A percentile compares a stretch with the other conserved stretches of the same genome.
These are phyloP conservation scores for Chloebia gouldiae DNA, from an alignment of 2,113 vertebrate genomes.

Conservation along the genomic window DNA sequence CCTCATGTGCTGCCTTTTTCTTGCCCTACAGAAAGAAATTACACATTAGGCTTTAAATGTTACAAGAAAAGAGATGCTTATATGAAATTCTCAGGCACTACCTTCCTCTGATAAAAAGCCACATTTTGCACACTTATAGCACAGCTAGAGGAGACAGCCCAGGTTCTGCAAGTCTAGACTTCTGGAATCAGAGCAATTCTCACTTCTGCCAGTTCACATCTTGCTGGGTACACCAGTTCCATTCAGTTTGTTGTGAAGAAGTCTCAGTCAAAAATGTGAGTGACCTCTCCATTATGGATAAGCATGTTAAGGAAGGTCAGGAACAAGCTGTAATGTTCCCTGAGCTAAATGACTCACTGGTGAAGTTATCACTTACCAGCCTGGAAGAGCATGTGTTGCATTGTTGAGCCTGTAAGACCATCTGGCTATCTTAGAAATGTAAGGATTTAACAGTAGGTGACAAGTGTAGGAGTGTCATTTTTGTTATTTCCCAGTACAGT, in stretches of 20 bases:
- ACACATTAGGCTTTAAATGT: not conserved
- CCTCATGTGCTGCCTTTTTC: not conserved
- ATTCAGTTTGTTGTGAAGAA: not conserved
- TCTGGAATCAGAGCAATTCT: not conserved
- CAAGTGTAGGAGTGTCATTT: not conserved
- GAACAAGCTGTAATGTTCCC: not conserved
- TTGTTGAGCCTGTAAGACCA: not conserved
- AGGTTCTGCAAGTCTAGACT: not conserved
- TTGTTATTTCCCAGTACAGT: not conserved
- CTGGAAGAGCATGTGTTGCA: not conserved
- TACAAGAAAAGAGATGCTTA: not conserved
- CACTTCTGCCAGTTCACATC: not conserved
- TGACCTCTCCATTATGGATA: not conserved
- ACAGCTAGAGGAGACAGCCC: not conserved
- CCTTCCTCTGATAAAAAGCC: not conserved
- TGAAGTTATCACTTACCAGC: not conserved
- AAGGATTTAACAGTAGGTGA: not conserved
- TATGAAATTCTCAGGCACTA: not conserved
- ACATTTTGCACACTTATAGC: not conserved
- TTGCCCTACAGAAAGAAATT: constrained; percentile 25
- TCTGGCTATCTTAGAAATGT: not conserved
- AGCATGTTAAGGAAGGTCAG: not conserved
- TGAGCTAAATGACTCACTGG: not conserved
- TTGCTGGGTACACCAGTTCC: not conserved
- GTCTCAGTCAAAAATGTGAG: not conserved